Conservation (phyloP, 2,113 vertebrate genomes). For the human (Homo sapiens) region DNA sequence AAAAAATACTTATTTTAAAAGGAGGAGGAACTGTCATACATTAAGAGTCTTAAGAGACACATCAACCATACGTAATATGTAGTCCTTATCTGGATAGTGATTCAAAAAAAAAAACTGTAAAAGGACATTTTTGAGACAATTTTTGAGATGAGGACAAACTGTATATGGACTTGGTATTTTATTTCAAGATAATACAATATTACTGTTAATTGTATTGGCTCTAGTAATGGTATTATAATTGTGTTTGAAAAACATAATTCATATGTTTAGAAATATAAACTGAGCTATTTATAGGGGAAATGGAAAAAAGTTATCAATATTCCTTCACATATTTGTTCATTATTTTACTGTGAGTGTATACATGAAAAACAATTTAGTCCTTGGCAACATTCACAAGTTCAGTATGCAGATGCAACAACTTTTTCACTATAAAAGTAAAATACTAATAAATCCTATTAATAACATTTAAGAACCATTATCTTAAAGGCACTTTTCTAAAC, state of each 20-base stretch:
- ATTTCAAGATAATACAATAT: conserved; percentile 32
- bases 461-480: background rate
- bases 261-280: conserved; percentile 30
- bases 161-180: background rate
- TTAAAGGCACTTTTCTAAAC: conserved; percentile 12
- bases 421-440: conserved; percentile 6
- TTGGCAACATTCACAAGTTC: background rate
- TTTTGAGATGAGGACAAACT: background rate
- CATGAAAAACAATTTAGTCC: conserved; percentile 1
- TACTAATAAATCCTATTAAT: background rate
- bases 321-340: conserved; percentile 23
- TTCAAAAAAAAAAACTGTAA: background rate
- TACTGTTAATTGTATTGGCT: background rate
- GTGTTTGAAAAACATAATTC: background rate
- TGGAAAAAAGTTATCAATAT: background rate
- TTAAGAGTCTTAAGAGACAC: background rate
- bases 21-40: background rate
- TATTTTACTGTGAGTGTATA: conserved; percentile 10
- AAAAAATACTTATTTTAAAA: background rate
- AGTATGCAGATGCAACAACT: conserved; percentile 27
- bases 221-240: background rate
- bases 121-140: background rate
- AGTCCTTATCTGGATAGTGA: background rate
- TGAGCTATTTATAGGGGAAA: background rate
- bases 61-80: background rate